Conservation (phyloP, 2,113 vertebrate genomes). For the Oxyruncus cristatus region DNA sequence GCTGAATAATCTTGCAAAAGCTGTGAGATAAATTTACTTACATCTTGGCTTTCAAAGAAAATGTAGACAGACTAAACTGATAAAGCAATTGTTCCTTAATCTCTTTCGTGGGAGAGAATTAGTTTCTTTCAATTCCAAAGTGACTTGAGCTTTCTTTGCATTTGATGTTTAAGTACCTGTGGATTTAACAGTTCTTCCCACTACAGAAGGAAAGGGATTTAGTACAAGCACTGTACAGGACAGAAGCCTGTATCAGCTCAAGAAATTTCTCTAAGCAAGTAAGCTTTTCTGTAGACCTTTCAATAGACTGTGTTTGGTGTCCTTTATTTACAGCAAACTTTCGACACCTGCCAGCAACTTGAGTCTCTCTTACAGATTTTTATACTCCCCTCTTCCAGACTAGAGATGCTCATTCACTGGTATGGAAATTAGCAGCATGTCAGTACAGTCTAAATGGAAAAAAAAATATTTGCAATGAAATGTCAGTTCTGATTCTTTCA, state of each 20-base stretch:
- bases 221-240: background rate
- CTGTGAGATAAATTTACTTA: constrained; percentile 13
- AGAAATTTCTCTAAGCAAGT: background rate
- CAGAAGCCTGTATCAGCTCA: background rate
- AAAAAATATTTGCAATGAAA: background rate
- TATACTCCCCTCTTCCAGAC: background rate
- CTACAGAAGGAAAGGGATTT: background rate
- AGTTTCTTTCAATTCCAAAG: constrained; percentile 27
- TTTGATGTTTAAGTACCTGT: constrained; percentile 25
- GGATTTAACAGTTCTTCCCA: background rate
- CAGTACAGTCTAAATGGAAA: background rate
- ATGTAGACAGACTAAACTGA: background rate
- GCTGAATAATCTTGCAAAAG: background rate
- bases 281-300: background rate
- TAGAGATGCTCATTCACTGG: background rate
- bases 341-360: background rate
- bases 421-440: background rate
- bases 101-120: background rate
- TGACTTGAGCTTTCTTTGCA: background rate
- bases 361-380: background rate
- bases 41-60: background rate
- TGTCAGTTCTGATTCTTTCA: background rate
- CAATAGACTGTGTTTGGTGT: background rate
- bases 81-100: constrained; percentile 39
- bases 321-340: background rate